Conservation (phyloP, 2,797 vertebrate genomes). For the Kryptopterus vitreolus region DNA sequence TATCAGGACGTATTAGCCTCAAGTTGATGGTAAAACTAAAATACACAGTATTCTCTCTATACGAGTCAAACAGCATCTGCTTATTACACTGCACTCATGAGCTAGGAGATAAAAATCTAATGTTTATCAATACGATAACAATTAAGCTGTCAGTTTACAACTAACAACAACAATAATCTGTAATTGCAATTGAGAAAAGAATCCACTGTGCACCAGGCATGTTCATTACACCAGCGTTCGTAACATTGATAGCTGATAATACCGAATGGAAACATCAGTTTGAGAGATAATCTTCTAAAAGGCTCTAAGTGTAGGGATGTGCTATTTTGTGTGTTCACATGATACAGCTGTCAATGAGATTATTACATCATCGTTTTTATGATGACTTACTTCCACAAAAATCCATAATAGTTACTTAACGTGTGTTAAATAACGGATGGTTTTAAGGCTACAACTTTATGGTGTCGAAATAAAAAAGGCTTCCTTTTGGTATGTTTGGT, state of each 20-base stretch:
- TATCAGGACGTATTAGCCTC: not conserved
- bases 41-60: not conserved
- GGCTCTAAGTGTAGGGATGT: not conserved
- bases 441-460: not conserved
- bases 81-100: not conserved
- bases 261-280: not conserved
- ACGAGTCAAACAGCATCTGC: not conserved
- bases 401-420: not conserved
- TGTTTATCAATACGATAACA: not conserved
- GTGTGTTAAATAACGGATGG: not conserved
- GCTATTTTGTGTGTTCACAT: not conserved
- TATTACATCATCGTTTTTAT: no score
- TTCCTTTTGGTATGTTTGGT: not conserved
- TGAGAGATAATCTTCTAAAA: not conserved
- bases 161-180: not conserved
- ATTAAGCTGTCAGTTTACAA: not conserved
- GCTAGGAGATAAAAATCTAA: not conserved
- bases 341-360: not conserved
- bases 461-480: not conserved
- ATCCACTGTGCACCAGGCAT: not conserved
- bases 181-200: not conserved
- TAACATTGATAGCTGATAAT: not conserved
- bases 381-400: conserved; percentile 4
- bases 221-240: not conserved
- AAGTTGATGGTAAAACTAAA: not conserved